phyloP scores from a whole-genome alignment of 2,113 vertebrate species.

The Ifrita kowaldi region DNA sequence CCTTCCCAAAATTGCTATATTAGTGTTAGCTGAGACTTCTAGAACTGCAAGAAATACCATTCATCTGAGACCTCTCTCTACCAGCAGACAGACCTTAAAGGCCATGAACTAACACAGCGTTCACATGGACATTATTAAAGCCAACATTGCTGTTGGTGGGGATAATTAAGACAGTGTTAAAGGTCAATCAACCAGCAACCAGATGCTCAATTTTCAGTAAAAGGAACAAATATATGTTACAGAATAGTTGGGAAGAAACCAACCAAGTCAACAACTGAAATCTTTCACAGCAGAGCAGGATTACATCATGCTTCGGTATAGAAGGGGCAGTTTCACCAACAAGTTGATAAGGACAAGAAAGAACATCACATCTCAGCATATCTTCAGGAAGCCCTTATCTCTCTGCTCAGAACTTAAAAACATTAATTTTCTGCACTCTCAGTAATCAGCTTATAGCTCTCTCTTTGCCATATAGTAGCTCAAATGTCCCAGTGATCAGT shows the following conservation, averaged over 20 bases:
- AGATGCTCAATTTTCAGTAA: not conserved
- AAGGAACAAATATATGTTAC: not conserved
- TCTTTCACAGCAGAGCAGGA: not conserved
- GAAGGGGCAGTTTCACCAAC: not conserved
- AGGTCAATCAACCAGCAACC: not conserved
- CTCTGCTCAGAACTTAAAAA: not conserved
- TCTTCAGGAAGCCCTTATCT: constrained; percentile 26
- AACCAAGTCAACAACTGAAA: not conserved
- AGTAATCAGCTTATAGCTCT: constrained; percentile 22
- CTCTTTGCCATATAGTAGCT: not conserved
- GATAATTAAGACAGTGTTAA: not conserved
- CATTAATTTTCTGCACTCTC: not conserved
- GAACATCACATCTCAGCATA: not conserved
- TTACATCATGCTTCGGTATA: not conserved
- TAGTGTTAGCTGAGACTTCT: not conserved
- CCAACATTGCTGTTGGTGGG: not conserved
- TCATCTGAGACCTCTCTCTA: not conserved
- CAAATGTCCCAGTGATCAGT: constrained; percentile 1
- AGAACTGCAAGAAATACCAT: not conserved
- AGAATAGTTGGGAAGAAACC: not conserved
- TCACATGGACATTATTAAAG: not conserved
- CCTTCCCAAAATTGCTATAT: not conserved
- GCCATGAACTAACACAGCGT: not conserved
- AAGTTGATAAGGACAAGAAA: not conserved
- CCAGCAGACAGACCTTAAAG: not conserved